phyloP scores from a whole-genome alignment of 2,888 invertebrate species.

The Agonopterix alstromeriana region DNA sequence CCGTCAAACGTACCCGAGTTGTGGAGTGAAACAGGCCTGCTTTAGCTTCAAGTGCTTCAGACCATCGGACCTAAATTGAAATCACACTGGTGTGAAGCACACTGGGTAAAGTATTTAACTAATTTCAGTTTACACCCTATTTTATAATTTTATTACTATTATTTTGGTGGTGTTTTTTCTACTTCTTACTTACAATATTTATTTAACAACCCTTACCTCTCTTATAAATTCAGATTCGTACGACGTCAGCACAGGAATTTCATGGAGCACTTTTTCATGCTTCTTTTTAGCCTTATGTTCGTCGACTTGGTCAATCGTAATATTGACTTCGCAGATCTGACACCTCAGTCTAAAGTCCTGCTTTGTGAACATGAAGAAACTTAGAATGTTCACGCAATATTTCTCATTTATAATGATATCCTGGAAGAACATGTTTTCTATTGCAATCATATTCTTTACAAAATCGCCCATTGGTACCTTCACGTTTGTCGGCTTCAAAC shows the following conservation, averaged over 20 bases:
- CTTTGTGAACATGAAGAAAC: slow-evolving; percentile 17
- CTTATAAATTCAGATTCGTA: slow-evolving; percentile 34
- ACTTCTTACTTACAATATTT: neutral
- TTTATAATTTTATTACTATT: too few species aligned
- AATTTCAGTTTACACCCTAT: too few species aligned
- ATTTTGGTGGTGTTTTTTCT: too few species aligned
- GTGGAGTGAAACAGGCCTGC: too few species aligned
- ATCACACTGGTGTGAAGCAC: too few species aligned
- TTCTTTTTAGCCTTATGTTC: slow-evolving; percentile 9
- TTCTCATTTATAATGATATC: slow-evolving; percentile 29
- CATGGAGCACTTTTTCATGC: slow-evolving; percentile 13
- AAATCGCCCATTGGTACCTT: slow-evolving; percentile 4
- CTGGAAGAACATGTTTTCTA: slow-evolving; percentile 9
- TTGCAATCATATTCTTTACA: neutral
- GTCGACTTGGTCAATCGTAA: slow-evolving; percentile 2
- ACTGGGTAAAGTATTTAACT: too few species aligned
- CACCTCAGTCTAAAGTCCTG: slow-evolving; percentile 12
- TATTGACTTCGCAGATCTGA: slow-evolving; percentile 14
- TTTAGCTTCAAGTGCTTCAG: too few species aligned
- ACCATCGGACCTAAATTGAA: too few species aligned
- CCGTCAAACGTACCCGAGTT: too few species aligned
- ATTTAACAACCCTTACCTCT: slow-evolving; percentile 27
- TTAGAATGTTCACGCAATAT: slow-evolving; percentile 18
- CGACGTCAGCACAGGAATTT: slow-evolving; percentile 18
- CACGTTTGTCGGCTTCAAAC: neutral